A percentile compares a stretch with the other conserved stretches of the same genome.
These are phyloP conservation scores for Pachyrhynchus sulphureomaculatus DNA, from an alignment of 1,140 invertebrate species.

Conservation along the genomic window DNA sequence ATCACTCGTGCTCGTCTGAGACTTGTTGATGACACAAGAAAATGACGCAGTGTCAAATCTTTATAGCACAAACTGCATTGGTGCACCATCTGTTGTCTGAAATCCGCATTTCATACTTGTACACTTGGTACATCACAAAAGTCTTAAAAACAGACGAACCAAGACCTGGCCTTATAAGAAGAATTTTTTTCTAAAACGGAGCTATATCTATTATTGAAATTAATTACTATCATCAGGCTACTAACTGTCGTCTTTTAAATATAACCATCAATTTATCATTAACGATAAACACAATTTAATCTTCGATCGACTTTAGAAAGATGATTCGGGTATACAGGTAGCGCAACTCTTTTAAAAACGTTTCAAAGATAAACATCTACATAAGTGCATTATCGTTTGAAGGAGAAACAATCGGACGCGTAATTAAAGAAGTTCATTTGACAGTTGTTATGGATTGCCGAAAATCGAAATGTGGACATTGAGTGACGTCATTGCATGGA, in stretches of 20 bases:
- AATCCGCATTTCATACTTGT: too few relatives aligned
- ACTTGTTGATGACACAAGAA: too few relatives aligned
- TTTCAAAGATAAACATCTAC: constrained; percentile 13
- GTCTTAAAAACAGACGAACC: too few relatives aligned
- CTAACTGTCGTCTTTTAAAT: constrained; percentile 11
- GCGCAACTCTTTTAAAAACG: constrained; percentile 3
- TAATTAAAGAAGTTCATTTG: constrained; percentile 32
- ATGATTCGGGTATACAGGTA: constrained; percentile 22
- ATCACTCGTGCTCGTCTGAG: too few relatives aligned
- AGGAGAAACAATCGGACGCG: constrained; percentile 31
- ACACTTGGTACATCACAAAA: too few relatives aligned
- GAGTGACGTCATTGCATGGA: not conserved
- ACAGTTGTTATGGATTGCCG: constrained; percentile 30
- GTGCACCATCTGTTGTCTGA: too few relatives aligned
- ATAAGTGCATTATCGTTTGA: constrained; percentile 30
- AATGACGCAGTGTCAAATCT: too few relatives aligned
- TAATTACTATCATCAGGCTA: not conserved
- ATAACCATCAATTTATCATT: constrained; percentile 7
- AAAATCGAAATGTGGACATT: constrained; percentile 11
- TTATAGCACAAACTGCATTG: too few relatives aligned
- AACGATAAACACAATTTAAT: constrained; percentile 7
- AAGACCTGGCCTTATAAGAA: too few relatives aligned
- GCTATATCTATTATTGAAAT: constrained; percentile 1
- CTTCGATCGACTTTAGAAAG: constrained; percentile 5
- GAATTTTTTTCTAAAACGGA: too few relatives aligned